Evolutionary conservation across 2,113 vertebrate species (phyloP).

Genomic region (Artemisiospiza belli): DNA sequence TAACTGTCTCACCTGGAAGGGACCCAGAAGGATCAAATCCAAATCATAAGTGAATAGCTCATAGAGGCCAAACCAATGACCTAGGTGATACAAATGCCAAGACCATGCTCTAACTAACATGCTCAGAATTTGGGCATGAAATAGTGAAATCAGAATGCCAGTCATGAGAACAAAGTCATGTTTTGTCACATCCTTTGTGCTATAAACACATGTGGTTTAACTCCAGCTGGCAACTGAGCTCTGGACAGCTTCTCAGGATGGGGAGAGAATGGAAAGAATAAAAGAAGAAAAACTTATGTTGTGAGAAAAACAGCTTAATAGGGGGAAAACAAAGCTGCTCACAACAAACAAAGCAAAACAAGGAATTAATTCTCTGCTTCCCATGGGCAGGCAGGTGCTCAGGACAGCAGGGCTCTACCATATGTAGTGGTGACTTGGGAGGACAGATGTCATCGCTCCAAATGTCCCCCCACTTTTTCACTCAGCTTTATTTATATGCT

Average conservation of each 20-base stretch:
- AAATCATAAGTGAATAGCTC: neutral
- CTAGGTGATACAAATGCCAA: neutral
- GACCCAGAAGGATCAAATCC: neutral
- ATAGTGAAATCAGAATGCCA: neutral
- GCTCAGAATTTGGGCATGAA: neutral
- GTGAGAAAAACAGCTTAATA: neutral
- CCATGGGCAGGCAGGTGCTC: neutral
- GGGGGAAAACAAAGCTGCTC: neutral
- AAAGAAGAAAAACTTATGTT: neutral
- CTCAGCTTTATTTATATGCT: neutral
- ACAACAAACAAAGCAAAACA: neutral
- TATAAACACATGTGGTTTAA: neutral
- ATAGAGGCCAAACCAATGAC: neutral
- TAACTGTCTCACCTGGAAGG: neutral
- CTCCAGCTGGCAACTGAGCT: neutral
- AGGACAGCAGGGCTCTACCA: neutral
- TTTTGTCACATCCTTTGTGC: neutral
- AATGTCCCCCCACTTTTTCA: neutral
- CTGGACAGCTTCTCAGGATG: rapidly evolving
- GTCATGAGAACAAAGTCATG: neutral
- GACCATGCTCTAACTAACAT: neutral
- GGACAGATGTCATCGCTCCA: neutral
- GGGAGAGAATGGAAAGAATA: neutral
- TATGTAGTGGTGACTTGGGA: neutral
- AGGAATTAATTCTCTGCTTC: neutral